Evolutionary conservation across 2,888 invertebrate species (phyloP).

Genomic region (Gryllus longicercus): DNA sequence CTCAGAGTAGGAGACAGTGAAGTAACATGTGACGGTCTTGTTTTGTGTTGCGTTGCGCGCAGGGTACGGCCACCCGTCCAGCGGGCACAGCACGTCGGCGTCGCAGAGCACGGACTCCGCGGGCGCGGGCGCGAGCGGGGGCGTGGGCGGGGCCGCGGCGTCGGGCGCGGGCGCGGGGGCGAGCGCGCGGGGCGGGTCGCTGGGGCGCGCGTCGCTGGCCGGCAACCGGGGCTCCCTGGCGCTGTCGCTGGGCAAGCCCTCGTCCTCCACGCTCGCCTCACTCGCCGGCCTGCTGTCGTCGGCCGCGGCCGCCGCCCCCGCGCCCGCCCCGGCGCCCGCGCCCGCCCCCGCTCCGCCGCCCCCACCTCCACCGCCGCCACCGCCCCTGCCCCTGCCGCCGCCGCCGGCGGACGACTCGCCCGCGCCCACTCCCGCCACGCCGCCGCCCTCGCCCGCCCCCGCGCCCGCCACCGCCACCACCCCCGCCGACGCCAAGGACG

Average conservation of each 20-base stretch:
- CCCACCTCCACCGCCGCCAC: not conserved
- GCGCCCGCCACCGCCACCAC: not conserved
- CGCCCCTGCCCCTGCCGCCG: not conserved
- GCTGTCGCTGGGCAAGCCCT: slow-evolving; percentile 77
- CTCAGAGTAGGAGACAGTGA: too few relatives aligned
- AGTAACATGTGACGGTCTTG: too few relatives aligned
- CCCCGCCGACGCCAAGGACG: slow-evolving; percentile 41
- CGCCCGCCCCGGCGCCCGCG: not conserved
- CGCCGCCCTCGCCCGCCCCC: not conserved
- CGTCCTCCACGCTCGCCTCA: slow-evolving; percentile 78
- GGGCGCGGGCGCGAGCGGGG: slow-evolving; percentile 23
- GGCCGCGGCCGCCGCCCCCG: slow-evolving; percentile 18
- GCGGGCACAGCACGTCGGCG: slow-evolving; percentile 26
- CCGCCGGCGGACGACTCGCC: not conserved
- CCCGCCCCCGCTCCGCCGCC: not conserved
- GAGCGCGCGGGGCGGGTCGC: slow-evolving; percentile 56
- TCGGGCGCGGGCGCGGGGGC: slow-evolving; percentile 50
- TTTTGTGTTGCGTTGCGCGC: not conserved
- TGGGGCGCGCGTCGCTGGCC: slow-evolving; percentile 57
- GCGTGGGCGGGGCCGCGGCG: not conserved
- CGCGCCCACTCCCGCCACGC: not conserved
- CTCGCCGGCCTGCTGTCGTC: slow-evolving; percentile 70
- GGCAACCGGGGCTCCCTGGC: slow-evolving; percentile 79
- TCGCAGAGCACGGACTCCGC: not conserved
- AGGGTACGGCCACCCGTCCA: slow-evolving; percentile 47